Percentiles rank a stretch among this genome's conserved stretches.
These are phyloP conservation scores for Gila robusta DNA, from an alignment of 2,797 vertebrate genomes.

Conservation along the genomic window DNA sequence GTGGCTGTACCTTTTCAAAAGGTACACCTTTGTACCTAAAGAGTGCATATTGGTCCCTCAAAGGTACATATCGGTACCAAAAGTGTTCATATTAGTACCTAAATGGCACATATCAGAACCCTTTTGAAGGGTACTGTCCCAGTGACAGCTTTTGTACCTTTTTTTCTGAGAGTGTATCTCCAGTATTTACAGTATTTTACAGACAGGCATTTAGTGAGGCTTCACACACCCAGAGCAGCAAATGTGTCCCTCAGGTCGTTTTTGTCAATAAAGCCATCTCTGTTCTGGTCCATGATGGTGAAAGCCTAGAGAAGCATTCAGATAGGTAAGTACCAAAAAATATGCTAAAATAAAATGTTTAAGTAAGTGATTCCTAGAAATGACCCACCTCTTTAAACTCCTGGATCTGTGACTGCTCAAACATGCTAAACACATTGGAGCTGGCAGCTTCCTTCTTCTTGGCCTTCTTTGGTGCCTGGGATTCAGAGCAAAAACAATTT, in stretches of 20 bases:
- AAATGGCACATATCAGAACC: too few species aligned
- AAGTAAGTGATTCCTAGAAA: neutral
- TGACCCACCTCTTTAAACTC: slow-evolving; percentile 89
- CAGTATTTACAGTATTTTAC: neutral
- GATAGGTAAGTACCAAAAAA: neutral
- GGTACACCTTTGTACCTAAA: too few species aligned
- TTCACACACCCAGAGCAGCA: slow-evolving; percentile 82
- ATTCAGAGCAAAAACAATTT: slow-evolving; percentile 11
- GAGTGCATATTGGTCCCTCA: too few species aligned
- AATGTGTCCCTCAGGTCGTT: slow-evolving; percentile 89
- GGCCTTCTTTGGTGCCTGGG: slow-evolving; percentile 86
- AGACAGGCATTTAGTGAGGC: neutral
- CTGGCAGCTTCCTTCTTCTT: slow-evolving; percentile 85
- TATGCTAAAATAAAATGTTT: neutral
- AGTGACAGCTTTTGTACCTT: too few species aligned
- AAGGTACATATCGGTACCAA: too few species aligned
- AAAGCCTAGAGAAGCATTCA: slow-evolving; percentile 79
- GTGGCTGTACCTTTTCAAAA: too few species aligned
- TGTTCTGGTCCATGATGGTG: slow-evolving; percentile 93
- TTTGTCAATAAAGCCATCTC: slow-evolving; percentile 91
- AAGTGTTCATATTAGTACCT: too few species aligned
- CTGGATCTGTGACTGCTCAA: slow-evolving; percentile 92
- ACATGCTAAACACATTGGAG: slow-evolving; percentile 92
- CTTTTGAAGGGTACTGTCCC: too few species aligned
- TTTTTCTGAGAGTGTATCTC: neutral